These are phyloP conservation scores for Brachypteracias leptosomus DNA, from an alignment of 2,113 vertebrate genomes.

Conservation along the genomic window DNA sequence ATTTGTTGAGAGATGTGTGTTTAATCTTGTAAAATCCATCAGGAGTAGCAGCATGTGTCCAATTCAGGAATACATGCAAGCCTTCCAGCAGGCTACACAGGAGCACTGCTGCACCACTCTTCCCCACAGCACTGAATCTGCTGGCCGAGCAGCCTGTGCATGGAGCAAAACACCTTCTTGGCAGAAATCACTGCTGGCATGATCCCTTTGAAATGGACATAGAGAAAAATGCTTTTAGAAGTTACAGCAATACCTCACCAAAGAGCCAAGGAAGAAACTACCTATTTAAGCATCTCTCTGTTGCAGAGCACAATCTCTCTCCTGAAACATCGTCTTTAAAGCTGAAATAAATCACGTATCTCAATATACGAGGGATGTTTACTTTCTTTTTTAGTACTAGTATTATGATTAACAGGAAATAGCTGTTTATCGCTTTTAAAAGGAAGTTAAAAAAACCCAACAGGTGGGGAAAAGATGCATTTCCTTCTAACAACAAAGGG, in stretches of 20 bases:
- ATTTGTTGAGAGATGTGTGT: background rate
- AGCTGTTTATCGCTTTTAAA: background rate
- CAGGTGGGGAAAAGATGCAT: background rate
- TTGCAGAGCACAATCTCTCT: background rate
- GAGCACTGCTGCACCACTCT: background rate
- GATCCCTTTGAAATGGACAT: background rate
- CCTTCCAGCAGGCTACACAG: background rate
- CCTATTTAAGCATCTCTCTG: background rate
- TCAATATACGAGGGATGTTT: background rate
- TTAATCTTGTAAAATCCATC: background rate
- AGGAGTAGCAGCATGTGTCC: background rate
- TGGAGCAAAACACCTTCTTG: background rate
- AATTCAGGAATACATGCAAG: background rate
- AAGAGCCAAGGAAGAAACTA: background rate
- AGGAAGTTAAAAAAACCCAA: background rate
- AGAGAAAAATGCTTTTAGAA: background rate
- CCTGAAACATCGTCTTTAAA: background rate
- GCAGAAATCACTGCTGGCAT: background rate
- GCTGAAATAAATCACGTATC: background rate
- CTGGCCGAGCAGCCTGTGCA: background rate
- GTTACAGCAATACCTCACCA: background rate
- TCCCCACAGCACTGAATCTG: background rate
- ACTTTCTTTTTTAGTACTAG: background rate
- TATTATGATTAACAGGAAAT: background rate
- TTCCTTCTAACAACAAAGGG: background rate